Evolutionary conservation across 2,797 vertebrate genomes (phyloP), one percentile per base, ranked within the genome.

Genomic region (Pygocentrus nattereri): DNA sequence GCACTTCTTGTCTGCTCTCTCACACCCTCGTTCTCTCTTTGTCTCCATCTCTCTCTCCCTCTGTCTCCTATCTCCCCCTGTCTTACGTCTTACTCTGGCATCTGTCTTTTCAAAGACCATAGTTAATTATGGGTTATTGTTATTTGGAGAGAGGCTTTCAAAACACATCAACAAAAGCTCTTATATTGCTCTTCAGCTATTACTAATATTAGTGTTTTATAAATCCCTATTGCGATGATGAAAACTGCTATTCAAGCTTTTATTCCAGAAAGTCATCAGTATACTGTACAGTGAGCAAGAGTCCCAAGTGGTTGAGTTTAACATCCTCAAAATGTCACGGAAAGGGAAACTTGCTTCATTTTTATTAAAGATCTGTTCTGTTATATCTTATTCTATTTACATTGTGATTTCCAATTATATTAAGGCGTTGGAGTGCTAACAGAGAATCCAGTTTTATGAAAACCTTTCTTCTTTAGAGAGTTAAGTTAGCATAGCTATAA

Each of bases 231-330:
- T 41, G 38, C 76, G 65, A 19, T 65, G 44, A 67, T 47, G 34
- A 76, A 76, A 65, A 76, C 67, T 49, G 76, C 69, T 78, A 74
- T 74, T 81, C 77, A 74, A 52, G 61, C 69, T 78, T 78, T 81
- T 67, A 78, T 81, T 50, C 2, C 27, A 21, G 30, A 34, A 34
- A 56, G 23, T 13, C 5, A 25, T 72, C 27, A 73, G 30, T 19
- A 54, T 54, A 30, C 18, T 72, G 3, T 52, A 23, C 18, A 54
- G 3, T 52, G 23, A 5, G 13, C 16, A 49, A 52, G 68, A 67
- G 38, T 49, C 41, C 67, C 44, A 70, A 25, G 67, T 27, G 23
- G 12, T 25, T 47, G 13, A 70, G 21, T 47, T 19, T 71, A 71
- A 71, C 13, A 41, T 47, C 12, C 44, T 52, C 49, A 71, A 71